These are phyloP conservation scores for Ia io DNA, from an alignment of 2,113 vertebrate species.

Conservation along the genomic window DNA sequence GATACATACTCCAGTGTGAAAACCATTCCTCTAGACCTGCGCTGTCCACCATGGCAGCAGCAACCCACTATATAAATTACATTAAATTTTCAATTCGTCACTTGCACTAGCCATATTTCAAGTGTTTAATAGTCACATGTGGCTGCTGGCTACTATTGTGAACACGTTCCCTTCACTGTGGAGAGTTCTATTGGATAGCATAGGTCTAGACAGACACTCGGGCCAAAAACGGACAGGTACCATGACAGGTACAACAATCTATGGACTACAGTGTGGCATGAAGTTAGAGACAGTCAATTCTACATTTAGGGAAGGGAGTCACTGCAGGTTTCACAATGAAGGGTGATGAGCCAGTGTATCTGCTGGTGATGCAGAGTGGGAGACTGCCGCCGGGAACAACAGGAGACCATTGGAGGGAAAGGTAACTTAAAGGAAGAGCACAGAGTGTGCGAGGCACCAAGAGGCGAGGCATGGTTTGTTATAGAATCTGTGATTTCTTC, in stretches of 20 bases:
- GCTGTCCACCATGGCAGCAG: not conserved
- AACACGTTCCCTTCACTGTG: not conserved
- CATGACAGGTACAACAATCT: not conserved
- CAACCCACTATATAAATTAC: not conserved
- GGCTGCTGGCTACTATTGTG: not conserved
- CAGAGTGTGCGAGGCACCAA: not conserved
- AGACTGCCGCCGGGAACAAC: not conserved
- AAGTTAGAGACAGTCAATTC: not conserved
- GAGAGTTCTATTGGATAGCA: not conserved
- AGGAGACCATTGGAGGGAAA: not conserved
- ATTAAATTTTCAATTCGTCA: not conserved
- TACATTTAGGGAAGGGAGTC: not conserved
- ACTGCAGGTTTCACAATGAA: not conserved
- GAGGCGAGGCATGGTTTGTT: not conserved
- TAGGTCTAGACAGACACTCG: not conserved
- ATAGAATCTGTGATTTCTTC: not conserved
- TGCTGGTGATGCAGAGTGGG: not conserved
- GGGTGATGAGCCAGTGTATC: not conserved
- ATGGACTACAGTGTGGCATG: not conserved
- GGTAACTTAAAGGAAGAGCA: rapidly evolving
- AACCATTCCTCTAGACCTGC: not conserved
- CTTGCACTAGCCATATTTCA: not conserved
- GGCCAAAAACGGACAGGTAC: not conserved
- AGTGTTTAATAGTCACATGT: not conserved
- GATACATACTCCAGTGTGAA: not conserved